These are phyloP conservation scores for Ascidia mentula DNA, from an alignment of 23 tunicate species.

Conservation along the genomic window DNA sequence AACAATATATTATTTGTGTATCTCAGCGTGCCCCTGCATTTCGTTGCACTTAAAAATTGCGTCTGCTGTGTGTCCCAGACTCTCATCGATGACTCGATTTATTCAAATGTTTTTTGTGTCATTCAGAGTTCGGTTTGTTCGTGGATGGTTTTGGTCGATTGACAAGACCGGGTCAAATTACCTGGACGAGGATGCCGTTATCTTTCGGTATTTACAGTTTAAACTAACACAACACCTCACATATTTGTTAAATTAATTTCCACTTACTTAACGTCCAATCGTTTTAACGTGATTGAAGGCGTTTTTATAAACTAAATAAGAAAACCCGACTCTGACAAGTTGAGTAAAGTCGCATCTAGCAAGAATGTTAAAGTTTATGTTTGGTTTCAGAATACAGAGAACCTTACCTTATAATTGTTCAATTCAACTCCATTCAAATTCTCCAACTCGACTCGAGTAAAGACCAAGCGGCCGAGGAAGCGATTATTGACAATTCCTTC, in stretches of 20 bases:
- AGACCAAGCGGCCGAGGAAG: slow-evolving; percentile 23
- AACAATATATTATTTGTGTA: not conserved
- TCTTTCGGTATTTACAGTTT: slow-evolving; percentile 51
- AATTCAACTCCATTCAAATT: slow-evolving; percentile 75
- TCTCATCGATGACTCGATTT: too few relatives aligned
- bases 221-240: too few relatives aligned
- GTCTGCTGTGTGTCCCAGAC: too few relatives aligned
- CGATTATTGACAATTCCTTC: slow-evolving; percentile 44
- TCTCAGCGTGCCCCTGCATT: not conserved
- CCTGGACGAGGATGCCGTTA: slow-evolving; percentile 83
- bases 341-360: too few relatives aligned
- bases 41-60: too few relatives aligned
- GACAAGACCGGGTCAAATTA: slow-evolving; percentile 56
- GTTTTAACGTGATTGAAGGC: too few relatives aligned
- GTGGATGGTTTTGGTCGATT: slow-evolving; percentile 83
- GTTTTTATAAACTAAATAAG: not conserved
- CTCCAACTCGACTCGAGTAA: slow-evolving; percentile 16
- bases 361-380: too few relatives aligned
- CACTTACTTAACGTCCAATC: too few relatives aligned
- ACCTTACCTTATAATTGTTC: slow-evolving; percentile 73
- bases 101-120: too few relatives aligned
- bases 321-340: too few relatives aligned
- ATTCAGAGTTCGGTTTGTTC: slow-evolving; percentile 84
- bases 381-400: slow-evolving; percentile 53
- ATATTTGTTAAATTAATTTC: too few relatives aligned